Percentiles rank a stretch among this genome's conserved stretches.
Conservation (phyloP, 2,888 invertebrate species). For the Mythimna ferrago region DNA sequence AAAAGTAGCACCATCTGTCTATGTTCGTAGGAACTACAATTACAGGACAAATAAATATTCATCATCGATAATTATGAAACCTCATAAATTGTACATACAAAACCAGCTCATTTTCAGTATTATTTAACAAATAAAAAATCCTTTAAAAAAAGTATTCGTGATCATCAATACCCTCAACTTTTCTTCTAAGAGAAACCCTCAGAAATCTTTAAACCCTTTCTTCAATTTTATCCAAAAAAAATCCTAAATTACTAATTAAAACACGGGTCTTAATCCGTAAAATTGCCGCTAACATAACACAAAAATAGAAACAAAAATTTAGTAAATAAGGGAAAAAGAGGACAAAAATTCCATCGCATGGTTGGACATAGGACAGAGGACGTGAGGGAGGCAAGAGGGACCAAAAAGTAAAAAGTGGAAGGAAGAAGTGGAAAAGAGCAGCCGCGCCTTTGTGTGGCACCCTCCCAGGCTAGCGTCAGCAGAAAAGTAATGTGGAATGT, state of each 20-base stretch:
- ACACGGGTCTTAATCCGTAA: conserved; percentile 50
- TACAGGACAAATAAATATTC: not conserved
- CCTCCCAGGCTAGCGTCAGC: conserved; percentile 69
- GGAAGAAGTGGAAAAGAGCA: conserved; percentile 85
- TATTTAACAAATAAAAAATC: not conserved
- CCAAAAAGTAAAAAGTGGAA: conserved; percentile 84
- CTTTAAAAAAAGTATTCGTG: not conserved
- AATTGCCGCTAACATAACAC: conserved; percentile 49
- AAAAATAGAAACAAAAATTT: conserved; percentile 64
- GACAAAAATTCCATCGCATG: conserved; percentile 73
- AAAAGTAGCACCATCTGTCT: conserved; percentile 28
- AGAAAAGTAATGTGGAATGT: conserved; percentile 18
- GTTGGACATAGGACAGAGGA: conserved; percentile 71
- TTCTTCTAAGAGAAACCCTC: not conserved
- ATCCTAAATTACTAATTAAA: conserved; percentile 55
- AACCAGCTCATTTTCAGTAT: not conserved
- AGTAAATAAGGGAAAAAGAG: conserved; percentile 60
- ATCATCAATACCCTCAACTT: not conserved
- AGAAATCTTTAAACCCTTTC: not conserved
- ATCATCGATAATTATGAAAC: not conserved
- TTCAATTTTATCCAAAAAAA: conserved; percentile 4
- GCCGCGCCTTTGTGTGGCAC: conserved; percentile 82
- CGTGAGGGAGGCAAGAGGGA: conserved; percentile 61
- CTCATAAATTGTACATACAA: not conserved
- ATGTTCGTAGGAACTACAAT: not conserved